phyloP scores from a whole-genome alignment of 2,888 invertebrate genomes.

The Andricus curvator region DNA sequence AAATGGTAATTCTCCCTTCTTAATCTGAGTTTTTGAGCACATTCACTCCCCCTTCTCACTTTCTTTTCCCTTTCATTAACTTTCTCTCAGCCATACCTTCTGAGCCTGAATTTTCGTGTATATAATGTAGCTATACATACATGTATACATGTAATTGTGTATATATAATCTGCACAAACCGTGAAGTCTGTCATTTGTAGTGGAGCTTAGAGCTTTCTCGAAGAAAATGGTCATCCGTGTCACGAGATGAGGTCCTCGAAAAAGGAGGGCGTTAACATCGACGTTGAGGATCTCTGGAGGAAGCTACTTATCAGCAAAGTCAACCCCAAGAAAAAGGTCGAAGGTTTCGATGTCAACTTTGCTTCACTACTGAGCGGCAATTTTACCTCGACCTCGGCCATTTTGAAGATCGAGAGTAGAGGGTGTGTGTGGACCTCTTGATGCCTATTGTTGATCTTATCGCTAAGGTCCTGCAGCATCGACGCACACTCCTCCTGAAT shows the following conservation, averaged over 20 bases:
- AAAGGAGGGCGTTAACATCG: conserved; percentile 44
- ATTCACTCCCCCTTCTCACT: conserved; percentile 40
- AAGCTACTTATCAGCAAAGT: conserved; percentile 56
- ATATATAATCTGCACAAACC: conserved; percentile 56
- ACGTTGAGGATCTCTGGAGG: conserved; percentile 48
- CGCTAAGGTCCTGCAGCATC: conserved; percentile 88
- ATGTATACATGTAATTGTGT: conserved; percentile 53
- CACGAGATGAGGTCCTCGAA: conserved; percentile 64
- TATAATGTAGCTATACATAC: conserved; percentile 50
- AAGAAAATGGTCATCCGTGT: conserved; percentile 60
- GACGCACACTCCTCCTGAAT: conserved; percentile 92
- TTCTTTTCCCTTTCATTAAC: conserved; percentile 44
- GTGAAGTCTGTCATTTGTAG: conserved; percentile 37
- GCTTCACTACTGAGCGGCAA: conserved; percentile 84
- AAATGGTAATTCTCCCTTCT: conserved; percentile 41
- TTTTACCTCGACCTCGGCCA: conserved; percentile 93
- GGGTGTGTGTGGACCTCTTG: conserved; percentile 92
- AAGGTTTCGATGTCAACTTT: conserved; percentile 52
- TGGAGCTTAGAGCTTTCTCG: conserved; percentile 35
- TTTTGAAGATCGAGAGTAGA: conserved; percentile 93
- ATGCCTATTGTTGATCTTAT: conserved; percentile 91
- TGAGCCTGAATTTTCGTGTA: conserved; percentile 47
- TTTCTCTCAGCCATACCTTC: conserved; percentile 46
- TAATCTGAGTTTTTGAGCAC: conserved; percentile 42
- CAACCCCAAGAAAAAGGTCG: conserved; percentile 59